A percentile compares a stretch with the other conserved stretches of the same genome.
Conservation (phyloP, 2,797 vertebrate species). For the Anguilla marmorata region DNA sequence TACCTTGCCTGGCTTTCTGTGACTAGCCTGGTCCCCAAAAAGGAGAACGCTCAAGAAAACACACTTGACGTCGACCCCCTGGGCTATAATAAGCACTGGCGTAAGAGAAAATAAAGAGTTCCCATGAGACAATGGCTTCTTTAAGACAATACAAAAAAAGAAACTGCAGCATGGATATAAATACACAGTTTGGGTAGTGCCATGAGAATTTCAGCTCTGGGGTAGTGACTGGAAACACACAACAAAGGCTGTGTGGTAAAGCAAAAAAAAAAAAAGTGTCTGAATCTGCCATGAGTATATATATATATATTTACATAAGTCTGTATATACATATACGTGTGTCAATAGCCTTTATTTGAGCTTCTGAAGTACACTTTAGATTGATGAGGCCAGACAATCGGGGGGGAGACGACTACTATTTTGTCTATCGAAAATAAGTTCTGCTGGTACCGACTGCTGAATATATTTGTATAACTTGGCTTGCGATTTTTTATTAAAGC, state of each 20-base stretch:
- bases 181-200: not conserved
- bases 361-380: not conserved
- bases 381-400: not conserved
- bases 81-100: not conserved
- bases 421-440: not conserved
- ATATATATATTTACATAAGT: not conserved
- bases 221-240: not conserved
- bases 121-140: not conserved
- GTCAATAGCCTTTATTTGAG: not conserved
- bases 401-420: not conserved
- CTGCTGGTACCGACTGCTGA: not conserved
- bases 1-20: not conserved
- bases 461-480: not conserved
- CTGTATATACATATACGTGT: not conserved
- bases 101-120: not conserved
- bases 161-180: not conserved
- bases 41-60: not conserved
- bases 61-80: not conserved
- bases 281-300: not conserved
- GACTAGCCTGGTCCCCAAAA: not conserved
- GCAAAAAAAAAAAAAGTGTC: not conserved
- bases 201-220: not conserved
- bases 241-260: not conserved
- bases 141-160: not conserved
- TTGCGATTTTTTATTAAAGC: not conserved